Percentiles rank a stretch among this genome's conserved stretches.
Conservation (phyloP, 2,113 vertebrate species). For the Sylvilagus bachmani region DNA sequence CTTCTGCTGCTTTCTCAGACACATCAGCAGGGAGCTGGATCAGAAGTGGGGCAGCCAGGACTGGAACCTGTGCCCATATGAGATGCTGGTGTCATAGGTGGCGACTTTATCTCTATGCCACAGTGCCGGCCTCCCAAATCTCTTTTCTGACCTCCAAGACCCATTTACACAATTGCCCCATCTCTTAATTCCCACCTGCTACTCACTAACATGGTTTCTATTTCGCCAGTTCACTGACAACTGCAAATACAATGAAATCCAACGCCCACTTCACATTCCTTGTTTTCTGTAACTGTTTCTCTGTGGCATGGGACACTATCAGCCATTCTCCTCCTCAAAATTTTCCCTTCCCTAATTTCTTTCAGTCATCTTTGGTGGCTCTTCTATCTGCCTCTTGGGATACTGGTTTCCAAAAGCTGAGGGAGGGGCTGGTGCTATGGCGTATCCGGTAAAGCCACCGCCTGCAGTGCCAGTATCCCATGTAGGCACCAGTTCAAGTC, state of each 20-base stretch:
- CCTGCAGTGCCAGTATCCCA: too few relatives aligned
- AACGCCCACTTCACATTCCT: not conserved
- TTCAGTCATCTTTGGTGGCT: not conserved
- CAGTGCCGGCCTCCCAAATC: not conserved
- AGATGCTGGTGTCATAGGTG: too few relatives aligned
- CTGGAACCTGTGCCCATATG: too few relatives aligned
- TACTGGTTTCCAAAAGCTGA: not conserved
- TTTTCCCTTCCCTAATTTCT: conserved; percentile 1
- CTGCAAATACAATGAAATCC: not conserved
- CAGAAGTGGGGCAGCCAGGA: too few relatives aligned
- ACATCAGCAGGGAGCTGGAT: too few relatives aligned
- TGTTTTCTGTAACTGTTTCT: not conserved
- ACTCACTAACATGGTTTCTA: not conserved
- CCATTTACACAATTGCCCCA: not conserved
- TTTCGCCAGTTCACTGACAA: not conserved
- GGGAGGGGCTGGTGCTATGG: too few relatives aligned
- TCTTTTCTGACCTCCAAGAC: conserved; percentile 10
- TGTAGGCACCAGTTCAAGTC: not conserved
- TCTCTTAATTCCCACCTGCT: not conserved
- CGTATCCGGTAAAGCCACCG: too few relatives aligned
- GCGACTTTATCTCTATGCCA: too few relatives aligned
- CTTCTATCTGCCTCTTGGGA: not conserved
- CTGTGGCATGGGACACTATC: not conserved
- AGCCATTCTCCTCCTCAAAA: conserved; percentile 10
- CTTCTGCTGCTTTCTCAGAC: too few relatives aligned